Evolutionary conservation across 2,113 vertebrate species (phyloP).

Genomic region (Silurus meridionalis): DNA sequence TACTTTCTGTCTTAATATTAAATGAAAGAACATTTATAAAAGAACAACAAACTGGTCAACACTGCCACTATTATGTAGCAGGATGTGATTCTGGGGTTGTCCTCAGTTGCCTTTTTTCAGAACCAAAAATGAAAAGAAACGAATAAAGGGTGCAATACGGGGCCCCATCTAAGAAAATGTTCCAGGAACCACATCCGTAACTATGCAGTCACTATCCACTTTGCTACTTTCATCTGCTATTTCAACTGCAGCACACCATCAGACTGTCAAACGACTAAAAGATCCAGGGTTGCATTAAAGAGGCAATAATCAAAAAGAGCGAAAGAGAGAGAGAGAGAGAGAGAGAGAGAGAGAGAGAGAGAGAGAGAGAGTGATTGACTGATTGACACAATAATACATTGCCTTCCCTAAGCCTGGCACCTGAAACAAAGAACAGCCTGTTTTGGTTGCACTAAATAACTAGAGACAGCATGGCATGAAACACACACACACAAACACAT

Average conservation of each 20-base stretch:
- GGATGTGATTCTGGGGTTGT: constrained; percentile 26
- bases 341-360: constrained; percentile 15
- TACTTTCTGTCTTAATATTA: background rate
- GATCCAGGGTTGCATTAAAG: constrained; percentile 6
- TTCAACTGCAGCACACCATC: background rate
- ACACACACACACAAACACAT: constrained; percentile 29
- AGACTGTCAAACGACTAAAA: background rate
- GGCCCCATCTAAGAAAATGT: constrained; percentile 35
- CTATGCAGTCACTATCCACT: constrained; percentile 17
- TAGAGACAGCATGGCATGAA: constrained; percentile 7
- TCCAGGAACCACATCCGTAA: constrained; percentile 24
- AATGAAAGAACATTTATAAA: background rate
- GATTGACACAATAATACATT: background rate
- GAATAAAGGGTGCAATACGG: constrained; percentile 31
- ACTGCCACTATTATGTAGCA: constrained; percentile 38
- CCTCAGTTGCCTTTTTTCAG: constrained; percentile 38
- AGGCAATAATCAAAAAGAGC: constrained; percentile 11
- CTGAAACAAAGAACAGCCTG: constrained; percentile 41
- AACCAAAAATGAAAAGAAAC: constrained; percentile 21
- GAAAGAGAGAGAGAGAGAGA: background rate
- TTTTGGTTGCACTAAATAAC: constrained; percentile 21
- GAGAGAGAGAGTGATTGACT: background rate
- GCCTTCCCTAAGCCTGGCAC: constrained; percentile 19
- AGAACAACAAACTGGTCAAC: constrained; percentile 10
- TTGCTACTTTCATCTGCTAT: background rate